Evolutionary conservation across 2,797 vertebrate species (phyloP), one percentile per base, ranked within the genome.

Genomic region (Australoheros facetus): DNA sequence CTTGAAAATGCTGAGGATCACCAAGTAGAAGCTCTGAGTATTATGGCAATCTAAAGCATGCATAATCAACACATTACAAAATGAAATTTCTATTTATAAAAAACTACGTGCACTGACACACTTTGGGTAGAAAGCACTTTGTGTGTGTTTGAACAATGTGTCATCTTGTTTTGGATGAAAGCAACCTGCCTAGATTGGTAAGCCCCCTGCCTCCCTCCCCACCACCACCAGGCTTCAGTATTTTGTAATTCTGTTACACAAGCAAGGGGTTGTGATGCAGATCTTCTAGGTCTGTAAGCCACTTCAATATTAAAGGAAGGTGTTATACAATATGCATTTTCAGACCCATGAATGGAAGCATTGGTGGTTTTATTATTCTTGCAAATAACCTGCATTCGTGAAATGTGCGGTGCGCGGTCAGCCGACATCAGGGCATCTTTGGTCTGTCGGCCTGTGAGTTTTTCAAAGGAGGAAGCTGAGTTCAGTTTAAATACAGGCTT

Each of bases 231-330:
- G 66, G 58, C 73, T 73, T 76, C 64, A 77, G 62, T 42, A 83
- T 90, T 91, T 87, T 89, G 81, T 89, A 89, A 90, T 82, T 89
- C 62, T 83, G 83, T 92, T 90, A 90, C 82, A 90, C 88, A 91
- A 91, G 86, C 54, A 1, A 79, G 42, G 69, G 60, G 75, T 81
- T 76, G 74, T 83, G 75, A 82, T 89, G 85, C 75, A 77, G 78
- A 75, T 78, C 78, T 70, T 80, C 34, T 87, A 75, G 77, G 71
- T 88, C 72, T 73, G 72, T 80, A 81, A 86, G 82, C 81, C 55
- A 56, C 74, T 66, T 82, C 56, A 42, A 71, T 82, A 70, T 71
- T 73, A 89, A 86, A 70, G 76, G 75, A 82, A 83, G 74, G 60
- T 82, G 82, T 91, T 86, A 85, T 69, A 87, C 82, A 91, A 88